Conservation (phyloP, 2,888 invertebrate species). For the Trichacis sp. region DNA sequence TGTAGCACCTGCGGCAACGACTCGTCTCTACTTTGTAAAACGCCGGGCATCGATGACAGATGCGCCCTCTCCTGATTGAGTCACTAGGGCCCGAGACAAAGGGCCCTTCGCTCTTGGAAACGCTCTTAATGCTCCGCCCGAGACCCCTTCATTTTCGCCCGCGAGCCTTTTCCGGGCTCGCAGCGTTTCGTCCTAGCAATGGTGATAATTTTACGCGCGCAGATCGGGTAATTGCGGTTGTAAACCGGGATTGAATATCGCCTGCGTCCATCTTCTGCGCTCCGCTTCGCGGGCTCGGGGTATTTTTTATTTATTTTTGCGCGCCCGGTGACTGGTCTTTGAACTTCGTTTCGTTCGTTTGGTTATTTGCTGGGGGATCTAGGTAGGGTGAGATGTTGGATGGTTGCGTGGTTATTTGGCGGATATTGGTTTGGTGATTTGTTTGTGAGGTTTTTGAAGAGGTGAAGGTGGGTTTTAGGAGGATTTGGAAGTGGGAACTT, state of each 20-base stretch:
- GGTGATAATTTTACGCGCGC: constrained; percentile 14
- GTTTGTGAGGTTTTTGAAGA: too few relatives aligned
- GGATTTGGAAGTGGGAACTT: too few relatives aligned
- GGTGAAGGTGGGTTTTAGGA: too few relatives aligned
- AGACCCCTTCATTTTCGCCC: constrained; percentile 46
- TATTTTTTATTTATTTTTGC: background rate
- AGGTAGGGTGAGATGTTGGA: too few relatives aligned
- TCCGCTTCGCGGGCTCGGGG: background rate
- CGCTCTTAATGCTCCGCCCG: constrained; percentile 50
- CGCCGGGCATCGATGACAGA: constrained; percentile 55
- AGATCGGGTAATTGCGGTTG: background rate
- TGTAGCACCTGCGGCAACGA: constrained; percentile 61
- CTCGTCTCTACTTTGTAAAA: constrained; percentile 57
- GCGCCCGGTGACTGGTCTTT: too few relatives aligned
- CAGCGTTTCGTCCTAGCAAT: background rate
- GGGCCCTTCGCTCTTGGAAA: constrained; percentile 58
- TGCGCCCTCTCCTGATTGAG: constrained; percentile 53
- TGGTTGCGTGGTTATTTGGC: too few relatives aligned
- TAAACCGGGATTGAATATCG: background rate
- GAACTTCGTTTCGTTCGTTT: too few relatives aligned
- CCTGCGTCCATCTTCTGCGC: background rate
- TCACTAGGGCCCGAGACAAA: constrained; percentile 58
- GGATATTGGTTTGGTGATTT: too few relatives aligned
- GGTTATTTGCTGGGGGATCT: too few relatives aligned
- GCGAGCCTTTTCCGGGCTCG: constrained; percentile 13